A percentile compares a stretch with the other conserved stretches of the same genome.
Conservation (phyloP, 23 tunicate species). For the Ciona savignyi region DNA sequence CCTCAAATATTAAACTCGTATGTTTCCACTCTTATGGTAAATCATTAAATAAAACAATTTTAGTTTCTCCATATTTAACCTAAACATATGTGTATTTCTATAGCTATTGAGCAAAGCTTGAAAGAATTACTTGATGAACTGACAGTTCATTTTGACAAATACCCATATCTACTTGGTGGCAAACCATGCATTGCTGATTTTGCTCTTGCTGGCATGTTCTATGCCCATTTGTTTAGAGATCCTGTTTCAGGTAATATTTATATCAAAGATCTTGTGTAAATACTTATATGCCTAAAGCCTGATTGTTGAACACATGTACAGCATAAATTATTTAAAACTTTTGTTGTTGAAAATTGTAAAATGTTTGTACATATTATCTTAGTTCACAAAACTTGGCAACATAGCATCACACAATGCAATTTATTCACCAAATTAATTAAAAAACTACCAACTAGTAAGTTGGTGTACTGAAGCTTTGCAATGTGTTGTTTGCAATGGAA, state of each 20-base stretch:
- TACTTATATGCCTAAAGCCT: not conserved
- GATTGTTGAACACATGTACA: not conserved
- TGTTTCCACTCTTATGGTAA: too few species aligned
- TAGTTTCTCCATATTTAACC: too few species aligned
- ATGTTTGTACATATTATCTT: too few species aligned
- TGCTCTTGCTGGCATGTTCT: slow-evolving; percentile 60
- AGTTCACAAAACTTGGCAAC: not conserved
- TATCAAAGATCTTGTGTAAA: not conserved
- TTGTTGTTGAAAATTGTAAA: too few species aligned
- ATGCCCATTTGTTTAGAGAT: slow-evolving; percentile 64
- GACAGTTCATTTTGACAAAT: slow-evolving; percentile 46
- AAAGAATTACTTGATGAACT: slow-evolving; percentile 32
- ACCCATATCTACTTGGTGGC: slow-evolving; percentile 68
- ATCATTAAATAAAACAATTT: too few species aligned
- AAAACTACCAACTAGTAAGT: too few species aligned
- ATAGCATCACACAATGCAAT: too few species aligned
- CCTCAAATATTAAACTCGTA: too few species aligned
- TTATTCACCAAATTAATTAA: too few species aligned
- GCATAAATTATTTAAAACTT: not conserved
- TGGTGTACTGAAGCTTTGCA: too few species aligned
- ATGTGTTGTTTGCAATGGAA: too few species aligned
- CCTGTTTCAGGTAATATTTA: slow-evolving; percentile 29
- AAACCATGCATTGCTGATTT: slow-evolving; percentile 64
- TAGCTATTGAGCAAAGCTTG: slow-evolving; percentile 59
- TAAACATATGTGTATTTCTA: not conserved